Evolutionary conservation across 2,113 vertebrate genomes (phyloP), one percentile per base, ranked within the genome.

Genomic region (Dromaius novaehollandiae): DNA sequence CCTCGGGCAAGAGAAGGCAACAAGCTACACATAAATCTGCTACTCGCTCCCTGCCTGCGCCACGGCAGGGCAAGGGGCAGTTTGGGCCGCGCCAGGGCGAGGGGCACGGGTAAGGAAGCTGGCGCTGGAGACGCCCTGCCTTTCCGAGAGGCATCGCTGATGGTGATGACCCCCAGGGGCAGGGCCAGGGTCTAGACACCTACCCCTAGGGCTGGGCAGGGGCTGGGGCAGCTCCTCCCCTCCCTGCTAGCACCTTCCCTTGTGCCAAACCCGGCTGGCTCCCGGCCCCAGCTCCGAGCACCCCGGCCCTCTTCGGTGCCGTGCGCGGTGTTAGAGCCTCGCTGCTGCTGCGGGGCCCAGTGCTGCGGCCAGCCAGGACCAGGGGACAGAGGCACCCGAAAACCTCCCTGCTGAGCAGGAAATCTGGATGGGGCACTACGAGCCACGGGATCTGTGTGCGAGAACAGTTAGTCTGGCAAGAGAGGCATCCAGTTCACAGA

Each of bases 381-480:
- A 38, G 34, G 48, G 74, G 73, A 46, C 64, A 32, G 32, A 48
- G n/a, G 66, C 70, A 66, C 40, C 25, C 8, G 12, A 55, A 50
- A 77, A 77, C 63, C 51, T 13, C 66, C 25, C 74, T 51, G 73
- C 15, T 1, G 17, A 48, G 82, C 28, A 0, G 51, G 58, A 86
- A 68, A 44, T 44, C 82, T 32, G 46, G 71, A 38, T 17, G 20
- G 44, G 75, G 58, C 78, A 18, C 22, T 2, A 36, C 3, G 38
- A 82, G 83, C 22, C 32, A n/a, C 16, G 32, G 56, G 73, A 63
- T 25, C 89, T 55, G 86, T 86, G 96, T 66, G 96, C 25, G 97
- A 98, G 98, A 98, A 97, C 97, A 98, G 97, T 86, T 86, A 90
- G 96, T 98, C 97, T 97, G 98, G 98, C 98, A 98, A 98, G 98